Percentiles rank a stretch among this genome's conserved stretches.
These are phyloP conservation scores for Drosophila macrospina DNA, from an alignment of 2,888 invertebrate species.

Conservation along the genomic window DNA sequence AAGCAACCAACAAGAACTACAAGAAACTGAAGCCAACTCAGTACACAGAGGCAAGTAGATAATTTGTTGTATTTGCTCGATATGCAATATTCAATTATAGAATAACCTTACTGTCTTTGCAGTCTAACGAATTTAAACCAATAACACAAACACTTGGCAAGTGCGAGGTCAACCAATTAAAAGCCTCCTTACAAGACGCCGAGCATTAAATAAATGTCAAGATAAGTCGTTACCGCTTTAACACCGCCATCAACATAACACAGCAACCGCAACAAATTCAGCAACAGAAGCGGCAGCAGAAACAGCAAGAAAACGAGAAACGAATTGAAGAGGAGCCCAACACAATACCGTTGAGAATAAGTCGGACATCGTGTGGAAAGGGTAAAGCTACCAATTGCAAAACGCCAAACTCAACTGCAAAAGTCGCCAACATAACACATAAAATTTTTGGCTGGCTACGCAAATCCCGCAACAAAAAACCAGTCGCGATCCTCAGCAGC, in stretches of 20 bases:
- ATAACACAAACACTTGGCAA: slow-evolving; percentile 10
- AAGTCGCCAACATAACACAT: slow-evolving; percentile 82
- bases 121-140: slow-evolving; percentile 72
- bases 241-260: slow-evolving; percentile 70
- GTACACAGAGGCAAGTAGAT: slow-evolving; percentile 49
- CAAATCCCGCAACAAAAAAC: slow-evolving; percentile 76
- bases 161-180: not conserved
- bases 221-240: slow-evolving; percentile 74
- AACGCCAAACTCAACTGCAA: slow-evolving; percentile 79
- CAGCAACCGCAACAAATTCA: slow-evolving; percentile 50
- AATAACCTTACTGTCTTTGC: slow-evolving; percentile 19
- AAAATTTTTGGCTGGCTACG: slow-evolving; percentile 79
- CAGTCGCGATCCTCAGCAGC: slow-evolving; percentile 71
- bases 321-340: slow-evolving; percentile 2
- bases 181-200: slow-evolving; percentile 14
- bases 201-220: slow-evolving; percentile 60
- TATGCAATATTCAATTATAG: not conserved
- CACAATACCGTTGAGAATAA: slow-evolving; percentile 32
- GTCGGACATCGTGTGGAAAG: slow-evolving; percentile 13
- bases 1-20: slow-evolving; percentile 20
- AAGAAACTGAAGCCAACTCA: slow-evolving; percentile 31
- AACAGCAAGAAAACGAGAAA: slow-evolving; percentile 29
- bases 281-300: slow-evolving; percentile 14
- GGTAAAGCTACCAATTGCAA: slow-evolving; percentile 61
- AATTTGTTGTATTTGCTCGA: not conserved